These are phyloP conservation scores for Epinephelus malabaricus DNA, from an alignment of 2,797 vertebrate genomes.

Conservation along the genomic window DNA sequence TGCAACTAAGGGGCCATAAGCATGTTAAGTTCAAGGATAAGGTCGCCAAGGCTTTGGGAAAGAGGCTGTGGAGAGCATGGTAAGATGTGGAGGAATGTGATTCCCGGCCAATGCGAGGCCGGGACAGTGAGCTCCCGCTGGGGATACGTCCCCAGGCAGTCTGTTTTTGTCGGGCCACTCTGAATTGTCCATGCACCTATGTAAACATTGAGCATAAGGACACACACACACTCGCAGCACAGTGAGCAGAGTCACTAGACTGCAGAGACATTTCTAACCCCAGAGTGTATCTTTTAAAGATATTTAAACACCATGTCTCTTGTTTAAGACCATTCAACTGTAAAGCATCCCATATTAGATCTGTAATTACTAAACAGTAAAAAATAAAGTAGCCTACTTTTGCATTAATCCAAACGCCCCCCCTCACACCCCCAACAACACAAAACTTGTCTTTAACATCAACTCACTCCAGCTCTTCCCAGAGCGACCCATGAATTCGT, in stretches of 20 bases:
- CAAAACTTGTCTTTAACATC: constrained; percentile 30
- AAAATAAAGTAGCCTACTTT: constrained; percentile 7
- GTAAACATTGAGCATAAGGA: constrained; percentile 86
- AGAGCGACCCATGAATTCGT: constrained; percentile 95
- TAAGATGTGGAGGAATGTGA: constrained; percentile 88
- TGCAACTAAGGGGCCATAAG: constrained; percentile 63
- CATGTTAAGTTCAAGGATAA: constrained; percentile 74
- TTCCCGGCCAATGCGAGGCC: constrained; percentile 85
- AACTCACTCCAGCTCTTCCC: constrained; percentile 98
- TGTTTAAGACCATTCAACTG: constrained; percentile 27
- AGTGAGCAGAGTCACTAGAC: constrained; percentile 69
- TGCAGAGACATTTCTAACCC: constrained; percentile 66
- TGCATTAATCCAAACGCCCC: constrained; percentile 33
- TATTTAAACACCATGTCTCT: constrained; percentile 45
- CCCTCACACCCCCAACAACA: constrained; percentile 25
- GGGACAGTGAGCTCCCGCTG: constrained; percentile 82
- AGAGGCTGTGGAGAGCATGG: constrained; percentile 82
- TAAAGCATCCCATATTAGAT: constrained; percentile 12
- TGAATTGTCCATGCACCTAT: constrained; percentile 89
- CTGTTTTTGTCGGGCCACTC: constrained; percentile 89
- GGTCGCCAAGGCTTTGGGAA: constrained; percentile 86
- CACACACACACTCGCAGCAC: constrained; percentile 65
- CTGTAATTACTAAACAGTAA: constrained; percentile 22
- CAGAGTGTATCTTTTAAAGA: constrained; percentile 59
- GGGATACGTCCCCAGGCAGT: constrained; percentile 88